phyloP scores from a whole-genome alignment of 2,888 invertebrate genomes.

The Eupithecia vulgata region DNA sequence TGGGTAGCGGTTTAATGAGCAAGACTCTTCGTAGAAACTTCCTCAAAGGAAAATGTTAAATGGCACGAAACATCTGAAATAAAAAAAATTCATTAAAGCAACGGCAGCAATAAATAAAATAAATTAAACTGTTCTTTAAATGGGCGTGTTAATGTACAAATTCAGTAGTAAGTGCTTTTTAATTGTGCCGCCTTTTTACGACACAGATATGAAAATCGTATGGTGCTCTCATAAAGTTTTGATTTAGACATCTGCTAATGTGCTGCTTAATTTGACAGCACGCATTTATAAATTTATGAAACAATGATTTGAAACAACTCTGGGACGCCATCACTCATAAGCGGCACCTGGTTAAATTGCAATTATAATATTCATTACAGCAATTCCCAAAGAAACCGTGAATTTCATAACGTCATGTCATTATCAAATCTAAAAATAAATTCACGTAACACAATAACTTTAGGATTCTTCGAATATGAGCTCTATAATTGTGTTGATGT shows the following conservation, averaged over 20 bases:
- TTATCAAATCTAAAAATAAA: slow-evolving; percentile 1
- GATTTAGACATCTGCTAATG: slow-evolving; percentile 9
- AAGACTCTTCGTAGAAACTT: not conserved
- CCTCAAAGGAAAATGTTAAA: slow-evolving; percentile 16
- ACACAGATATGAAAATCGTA: slow-evolving; percentile 32
- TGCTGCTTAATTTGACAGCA: slow-evolving; percentile 14
- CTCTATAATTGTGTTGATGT: not conserved
- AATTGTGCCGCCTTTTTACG: slow-evolving; percentile 24
- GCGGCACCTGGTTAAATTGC: not conserved
- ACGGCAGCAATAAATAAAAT: slow-evolving; percentile 68
- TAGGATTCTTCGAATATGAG: not conserved
- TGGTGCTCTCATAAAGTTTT: slow-evolving; percentile 16
- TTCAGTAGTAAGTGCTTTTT: slow-evolving; percentile 42
- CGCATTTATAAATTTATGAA: slow-evolving; percentile 16
- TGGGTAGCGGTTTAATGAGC: not conserved
- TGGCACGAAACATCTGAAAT: slow-evolving; percentile 56
- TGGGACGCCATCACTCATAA: slow-evolving; percentile 4
- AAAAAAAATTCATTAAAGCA: slow-evolving; percentile 67
- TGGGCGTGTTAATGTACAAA: slow-evolving; percentile 61
- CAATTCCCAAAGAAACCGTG: not conserved
- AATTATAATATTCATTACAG: not conserved
- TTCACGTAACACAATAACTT: not conserved
- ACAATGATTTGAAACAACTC: slow-evolving; percentile 13
- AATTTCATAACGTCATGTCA: not conserved
- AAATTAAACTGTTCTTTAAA: slow-evolving; percentile 62